Evolutionary conservation across 2,888 invertebrate genomes (phyloP).

Genomic region (Campopleginae sp.): DNA sequence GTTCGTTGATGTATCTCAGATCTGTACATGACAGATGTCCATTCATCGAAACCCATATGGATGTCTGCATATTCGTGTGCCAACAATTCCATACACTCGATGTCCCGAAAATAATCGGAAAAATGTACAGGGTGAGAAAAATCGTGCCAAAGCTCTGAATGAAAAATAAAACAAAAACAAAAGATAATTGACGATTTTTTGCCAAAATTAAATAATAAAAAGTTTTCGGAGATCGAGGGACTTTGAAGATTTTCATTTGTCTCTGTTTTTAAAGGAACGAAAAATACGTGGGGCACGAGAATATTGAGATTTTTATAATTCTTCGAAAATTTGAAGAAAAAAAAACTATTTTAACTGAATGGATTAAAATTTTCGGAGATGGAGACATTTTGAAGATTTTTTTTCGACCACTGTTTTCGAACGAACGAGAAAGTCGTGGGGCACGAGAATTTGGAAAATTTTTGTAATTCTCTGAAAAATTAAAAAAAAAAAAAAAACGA

Average conservation of each 20-base stretch:
- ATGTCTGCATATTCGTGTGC: neutral
- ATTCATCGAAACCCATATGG: conserved; percentile 46
- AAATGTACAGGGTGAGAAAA: neutral
- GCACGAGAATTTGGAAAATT: neutral
- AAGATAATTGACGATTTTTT: neutral
- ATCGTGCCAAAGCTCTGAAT: neutral
- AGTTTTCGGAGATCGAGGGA: neutral
- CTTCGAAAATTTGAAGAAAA: no score
- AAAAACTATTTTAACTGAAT: no score
- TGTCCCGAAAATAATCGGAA: neutral
- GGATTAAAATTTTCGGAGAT: no score
- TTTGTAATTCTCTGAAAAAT: no score
- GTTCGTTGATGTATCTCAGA: conserved; percentile 39
- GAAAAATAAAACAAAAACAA: neutral
- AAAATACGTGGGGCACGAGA: neutral
- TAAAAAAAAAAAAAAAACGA: no score
- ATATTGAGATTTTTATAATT: neutral
- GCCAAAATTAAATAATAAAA: no score
- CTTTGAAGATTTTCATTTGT: neutral
- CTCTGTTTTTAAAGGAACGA: neutral
- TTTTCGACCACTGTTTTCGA: neutral
- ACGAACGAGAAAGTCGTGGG: neutral
- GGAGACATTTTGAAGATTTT: neutral
- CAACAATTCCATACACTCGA: neutral
- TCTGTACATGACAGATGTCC: conserved; percentile 59